Evolutionary conservation across 2,113 vertebrate species (phyloP), one percentile per base, ranked within the genome.

Genomic region (Eubucco bourcierii): DNA sequence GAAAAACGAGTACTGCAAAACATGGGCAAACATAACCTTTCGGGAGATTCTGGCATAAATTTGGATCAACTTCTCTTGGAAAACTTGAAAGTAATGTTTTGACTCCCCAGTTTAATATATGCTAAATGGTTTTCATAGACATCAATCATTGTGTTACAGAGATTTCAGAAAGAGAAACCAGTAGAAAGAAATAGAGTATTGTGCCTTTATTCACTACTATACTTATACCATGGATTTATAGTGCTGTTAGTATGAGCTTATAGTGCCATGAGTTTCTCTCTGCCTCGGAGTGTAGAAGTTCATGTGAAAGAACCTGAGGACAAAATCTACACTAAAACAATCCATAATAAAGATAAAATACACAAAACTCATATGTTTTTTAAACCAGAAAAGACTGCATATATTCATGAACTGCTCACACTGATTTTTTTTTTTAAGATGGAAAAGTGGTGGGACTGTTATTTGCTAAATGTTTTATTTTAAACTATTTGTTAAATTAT

Each of bases 401-500:
- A 64, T 66, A 82, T 91, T 90, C 64, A 93, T 85, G 73, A 95
- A 59, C 58, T 20, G 53, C 56, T 90, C 90, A 91, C 80, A 73
- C 53, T 75, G 44, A 23, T 13, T 84, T 8, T 55, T 90, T 55
- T 52, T 79, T 74, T 78, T 21, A 66, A 91, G 73, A 71, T 7
- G 33, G 73, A 93, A 71, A 88, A 95, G 85, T 71, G 37, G 64
- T 83, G 61, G 84, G 83, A 94, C 77, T 21, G 28, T 47, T 95
- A 56, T 90, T 94, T 85, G 80, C 66, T 91, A 73, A 92, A 85
- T 66, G 81, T 70, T 94, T 94, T 76, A 76, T 92, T 92, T 90
- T 39, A 23, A 94, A 95, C 89, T 87, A 79, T 95, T 95, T 92
- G 79, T 88, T 95, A 93, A 91, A 90, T 91, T 91, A 95, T 88